Conservation (phyloP, 2,113 vertebrate species). For the Dasypus novemcinctus region DNA sequence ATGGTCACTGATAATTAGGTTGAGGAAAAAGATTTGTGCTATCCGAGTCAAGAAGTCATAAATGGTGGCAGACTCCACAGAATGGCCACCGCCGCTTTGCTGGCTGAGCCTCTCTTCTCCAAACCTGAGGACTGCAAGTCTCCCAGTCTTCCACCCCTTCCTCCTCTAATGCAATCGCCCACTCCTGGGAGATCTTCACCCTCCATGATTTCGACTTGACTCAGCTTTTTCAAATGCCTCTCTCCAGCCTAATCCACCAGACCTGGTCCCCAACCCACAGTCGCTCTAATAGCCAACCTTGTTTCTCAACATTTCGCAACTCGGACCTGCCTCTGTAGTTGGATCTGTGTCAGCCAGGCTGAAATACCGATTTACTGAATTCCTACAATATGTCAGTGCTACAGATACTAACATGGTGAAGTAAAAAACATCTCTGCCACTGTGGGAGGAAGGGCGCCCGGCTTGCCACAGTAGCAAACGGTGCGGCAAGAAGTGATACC, state of each 20-base stretch:
- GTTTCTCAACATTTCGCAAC: not conserved
- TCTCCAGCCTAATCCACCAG: too few species aligned
- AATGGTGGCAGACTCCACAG: rapidly evolving
- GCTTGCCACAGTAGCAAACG: too few species aligned
- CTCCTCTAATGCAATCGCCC: too few species aligned
- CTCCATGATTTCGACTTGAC: not conserved
- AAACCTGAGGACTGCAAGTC: not conserved
- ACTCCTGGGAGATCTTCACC: too few species aligned
- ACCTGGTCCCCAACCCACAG: not conserved
- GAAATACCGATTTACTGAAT: too few species aligned
- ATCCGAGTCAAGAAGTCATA: not conserved
- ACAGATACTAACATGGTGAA: not conserved
- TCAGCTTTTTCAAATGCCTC: too few species aligned
- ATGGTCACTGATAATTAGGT: rapidly evolving
- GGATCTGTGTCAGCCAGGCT: not conserved
- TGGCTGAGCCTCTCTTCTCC: not conserved
- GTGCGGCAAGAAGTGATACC: too few species aligned
- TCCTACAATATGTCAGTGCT: rapidly evolving
- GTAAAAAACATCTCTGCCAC: not conserved
- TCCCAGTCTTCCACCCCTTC: not conserved
- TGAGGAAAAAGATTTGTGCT: not conserved
- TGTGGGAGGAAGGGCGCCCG: too few species aligned
- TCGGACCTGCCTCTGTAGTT: not conserved
- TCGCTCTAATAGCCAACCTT: rapidly evolving
- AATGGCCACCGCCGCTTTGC: rapidly evolving